These are phyloP conservation scores for Asarcornis scutulata DNA, from an alignment of 2,113 vertebrate genomes.

Conservation along the genomic window DNA sequence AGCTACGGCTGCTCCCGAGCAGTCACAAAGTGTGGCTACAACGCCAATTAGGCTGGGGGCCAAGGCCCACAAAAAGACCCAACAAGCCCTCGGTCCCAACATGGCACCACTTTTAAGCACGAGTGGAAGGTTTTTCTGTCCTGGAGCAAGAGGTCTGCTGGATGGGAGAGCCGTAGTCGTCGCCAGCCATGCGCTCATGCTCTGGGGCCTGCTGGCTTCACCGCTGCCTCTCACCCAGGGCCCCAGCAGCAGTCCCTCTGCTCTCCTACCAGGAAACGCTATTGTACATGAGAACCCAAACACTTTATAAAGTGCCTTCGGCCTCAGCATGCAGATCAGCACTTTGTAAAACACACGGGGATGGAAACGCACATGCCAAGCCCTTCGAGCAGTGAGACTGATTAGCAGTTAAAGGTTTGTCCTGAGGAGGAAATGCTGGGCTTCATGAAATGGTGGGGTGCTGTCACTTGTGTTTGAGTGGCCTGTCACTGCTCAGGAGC, in stretches of 20 bases:
- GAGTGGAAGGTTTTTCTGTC: not conserved
- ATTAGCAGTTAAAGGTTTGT: not conserved
- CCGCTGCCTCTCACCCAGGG: not conserved
- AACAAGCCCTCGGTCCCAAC: not conserved
- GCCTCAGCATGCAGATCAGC: not conserved
- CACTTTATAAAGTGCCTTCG: slow-evolving; percentile 29
- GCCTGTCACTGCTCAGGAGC: not conserved
- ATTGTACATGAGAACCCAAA: not conserved
- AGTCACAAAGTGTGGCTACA: not conserved
- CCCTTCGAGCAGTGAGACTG: not conserved
- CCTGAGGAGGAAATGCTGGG: not conserved
- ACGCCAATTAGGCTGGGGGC: not conserved
- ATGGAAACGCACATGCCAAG: not conserved
- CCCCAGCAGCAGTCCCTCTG: not conserved
- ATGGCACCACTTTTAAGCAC: accelerated
- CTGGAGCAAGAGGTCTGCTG: not conserved
- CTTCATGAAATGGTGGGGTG: not conserved
- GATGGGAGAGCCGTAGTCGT: not conserved
- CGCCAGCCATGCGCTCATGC: not conserved
- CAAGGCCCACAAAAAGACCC: not conserved
- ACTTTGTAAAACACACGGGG: slow-evolving; percentile 15
- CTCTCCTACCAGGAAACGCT: slow-evolving; percentile 1
- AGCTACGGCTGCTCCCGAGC: not conserved
- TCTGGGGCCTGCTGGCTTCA: not conserved
- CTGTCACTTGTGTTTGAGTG: not conserved